Conservation (phyloP, 2,888 invertebrate species). For the Dyspetes luteomarginatus region DNA sequence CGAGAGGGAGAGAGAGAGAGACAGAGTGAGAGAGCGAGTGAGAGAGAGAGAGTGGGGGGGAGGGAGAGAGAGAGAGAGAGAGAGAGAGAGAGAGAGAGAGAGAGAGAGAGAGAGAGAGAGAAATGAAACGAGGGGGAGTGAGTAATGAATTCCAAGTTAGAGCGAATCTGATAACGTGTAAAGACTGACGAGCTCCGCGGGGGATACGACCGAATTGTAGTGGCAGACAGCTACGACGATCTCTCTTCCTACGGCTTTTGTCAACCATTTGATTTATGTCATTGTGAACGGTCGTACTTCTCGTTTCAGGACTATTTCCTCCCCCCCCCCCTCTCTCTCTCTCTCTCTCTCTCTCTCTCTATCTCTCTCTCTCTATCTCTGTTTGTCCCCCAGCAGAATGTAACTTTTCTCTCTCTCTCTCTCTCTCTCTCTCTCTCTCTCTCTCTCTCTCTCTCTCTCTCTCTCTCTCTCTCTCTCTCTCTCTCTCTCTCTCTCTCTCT, state of each 20-base stretch:
- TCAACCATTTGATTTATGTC: constrained; percentile 36
- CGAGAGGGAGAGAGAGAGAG: constrained; percentile 25
- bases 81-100: constrained; percentile 6
- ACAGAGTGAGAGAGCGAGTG: background rate
- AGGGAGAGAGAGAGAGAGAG: constrained; percentile 22
- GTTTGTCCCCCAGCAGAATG: too few relatives aligned
- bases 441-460: background rate
- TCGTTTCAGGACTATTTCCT: background rate
- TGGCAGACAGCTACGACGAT: background rate
- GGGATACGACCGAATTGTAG: constrained; percentile 12
- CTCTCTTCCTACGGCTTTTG: constrained; percentile 8
- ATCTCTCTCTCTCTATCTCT: background rate
- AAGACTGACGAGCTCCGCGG: constrained; percentile 9
- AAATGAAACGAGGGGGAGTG: constrained; percentile 22
- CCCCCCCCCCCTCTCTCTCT: background rate
- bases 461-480: too few relatives aligned
- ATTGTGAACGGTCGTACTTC: constrained; percentile 8
- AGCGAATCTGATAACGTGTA: constrained; percentile 44
- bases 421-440: background rate
- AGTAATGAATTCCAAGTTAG: constrained; percentile 47
- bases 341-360: background rate
- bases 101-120: constrained; percentile 9
- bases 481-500: too few relatives aligned
- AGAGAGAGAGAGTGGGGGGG: constrained; percentile 6
- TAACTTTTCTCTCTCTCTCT: background rate